Evolutionary conservation across 2,113 vertebrate species (phyloP).

Genomic region (Trematocara nigrifrons): DNA sequence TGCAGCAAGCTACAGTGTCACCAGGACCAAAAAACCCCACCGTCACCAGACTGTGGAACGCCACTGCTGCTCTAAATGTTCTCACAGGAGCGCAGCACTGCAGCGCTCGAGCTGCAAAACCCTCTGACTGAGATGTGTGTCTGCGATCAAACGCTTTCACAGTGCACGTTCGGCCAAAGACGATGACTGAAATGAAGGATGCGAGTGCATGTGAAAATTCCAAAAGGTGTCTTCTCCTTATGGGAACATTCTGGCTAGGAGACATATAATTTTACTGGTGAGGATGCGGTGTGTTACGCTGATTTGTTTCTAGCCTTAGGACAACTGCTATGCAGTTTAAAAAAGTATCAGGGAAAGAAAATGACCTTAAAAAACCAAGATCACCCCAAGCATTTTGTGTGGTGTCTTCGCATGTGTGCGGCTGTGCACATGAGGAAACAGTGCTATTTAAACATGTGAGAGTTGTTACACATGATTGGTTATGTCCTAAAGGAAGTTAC

Average conservation of each 20-base stretch:
- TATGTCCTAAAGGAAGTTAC: neutral
- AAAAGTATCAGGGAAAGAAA: neutral
- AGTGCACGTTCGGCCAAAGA: neutral
- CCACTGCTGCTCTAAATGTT: neutral
- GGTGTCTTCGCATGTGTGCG: neutral
- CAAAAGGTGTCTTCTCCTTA: neutral
- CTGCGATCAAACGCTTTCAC: neutral
- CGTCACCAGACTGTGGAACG: neutral
- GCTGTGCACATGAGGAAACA: neutral
- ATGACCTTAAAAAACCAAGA: neutral
- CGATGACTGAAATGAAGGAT: neutral
- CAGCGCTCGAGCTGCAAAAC: conserved; percentile 17
- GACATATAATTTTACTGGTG: conserved; percentile 18
- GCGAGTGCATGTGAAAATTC: neutral
- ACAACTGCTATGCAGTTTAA: neutral
- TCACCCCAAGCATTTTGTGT: neutral
- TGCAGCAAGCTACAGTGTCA: conserved; percentile 42
- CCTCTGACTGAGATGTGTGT: neutral
- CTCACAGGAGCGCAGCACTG: neutral
- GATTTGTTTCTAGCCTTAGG: neutral
- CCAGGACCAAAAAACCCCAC: neutral
- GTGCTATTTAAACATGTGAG: neutral
- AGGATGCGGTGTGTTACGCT: neutral
- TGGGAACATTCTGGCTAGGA: neutral
- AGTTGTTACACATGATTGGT: conserved; percentile 35